These are phyloP conservation scores for Halictus quadricinctus DNA, from an alignment of 2,888 invertebrate genomes.

Conservation along the genomic window DNA sequence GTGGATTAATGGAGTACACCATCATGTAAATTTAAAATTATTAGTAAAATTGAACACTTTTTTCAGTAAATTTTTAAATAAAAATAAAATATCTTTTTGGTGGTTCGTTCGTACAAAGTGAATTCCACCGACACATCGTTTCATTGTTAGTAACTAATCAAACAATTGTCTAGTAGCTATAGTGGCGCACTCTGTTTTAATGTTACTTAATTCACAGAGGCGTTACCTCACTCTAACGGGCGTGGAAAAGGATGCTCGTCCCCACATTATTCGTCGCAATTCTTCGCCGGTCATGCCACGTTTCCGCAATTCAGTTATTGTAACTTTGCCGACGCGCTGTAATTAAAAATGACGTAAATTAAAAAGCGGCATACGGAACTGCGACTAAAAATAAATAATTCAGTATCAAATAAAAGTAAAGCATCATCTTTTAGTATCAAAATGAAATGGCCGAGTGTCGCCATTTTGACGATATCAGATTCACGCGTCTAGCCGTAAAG, in stretches of 20 bases:
- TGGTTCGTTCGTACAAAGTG: too few relatives aligned
- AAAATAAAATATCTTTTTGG: too few relatives aligned
- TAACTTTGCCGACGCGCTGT: conserved; percentile 93
- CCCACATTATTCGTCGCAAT: conserved; percentile 94
- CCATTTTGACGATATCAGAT: too few relatives aligned
- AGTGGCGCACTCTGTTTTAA: not conserved
- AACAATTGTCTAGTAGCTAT: not conserved
- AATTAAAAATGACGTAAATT: conserved; percentile 53
- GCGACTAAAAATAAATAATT: not conserved
- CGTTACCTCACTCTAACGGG: conserved; percentile 88
- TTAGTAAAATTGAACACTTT: too few relatives aligned
- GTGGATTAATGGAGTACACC: too few relatives aligned
- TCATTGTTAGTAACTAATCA: not conserved
- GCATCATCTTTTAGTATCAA: not conserved
- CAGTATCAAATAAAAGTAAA: not conserved
- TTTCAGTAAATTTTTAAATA: too few relatives aligned
- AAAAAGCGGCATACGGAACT: not conserved
- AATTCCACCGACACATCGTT: not conserved
- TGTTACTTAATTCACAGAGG: not conserved
- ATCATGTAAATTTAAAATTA: too few relatives aligned
- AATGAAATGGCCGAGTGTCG: not conserved
- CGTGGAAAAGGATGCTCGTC: conserved; percentile 93
- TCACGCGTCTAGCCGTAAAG: too few relatives aligned
- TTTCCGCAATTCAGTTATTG: conserved; percentile 91
- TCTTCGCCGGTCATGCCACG: conserved; percentile 94